These are phyloP conservation scores for Brachionus calyciflorus DNA, from an alignment of 1,140 invertebrate species.

Conservation along the genomic window DNA sequence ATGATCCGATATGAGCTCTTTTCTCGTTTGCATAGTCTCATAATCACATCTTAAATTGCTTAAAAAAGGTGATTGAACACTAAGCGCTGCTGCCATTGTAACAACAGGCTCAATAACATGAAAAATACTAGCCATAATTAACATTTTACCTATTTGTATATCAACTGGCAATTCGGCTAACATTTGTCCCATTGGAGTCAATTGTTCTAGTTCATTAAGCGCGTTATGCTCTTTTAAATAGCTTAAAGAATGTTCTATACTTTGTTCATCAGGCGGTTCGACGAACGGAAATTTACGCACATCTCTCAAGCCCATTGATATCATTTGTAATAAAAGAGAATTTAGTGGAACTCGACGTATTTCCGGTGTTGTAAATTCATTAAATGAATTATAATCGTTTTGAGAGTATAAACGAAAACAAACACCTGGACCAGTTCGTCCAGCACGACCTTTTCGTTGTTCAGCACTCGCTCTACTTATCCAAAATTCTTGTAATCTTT, in stretches of 20 bases:
- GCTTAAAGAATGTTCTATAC: conserved; percentile 79
- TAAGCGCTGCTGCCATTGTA: conserved; percentile 83
- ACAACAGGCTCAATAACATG: conserved; percentile 77
- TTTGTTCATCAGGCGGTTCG: conserved; percentile 75
- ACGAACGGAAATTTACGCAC: conserved; percentile 90
- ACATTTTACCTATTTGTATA: conserved; percentile 89
- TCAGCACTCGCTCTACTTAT: conserved; percentile 94
- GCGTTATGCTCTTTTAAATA: conserved; percentile 81
- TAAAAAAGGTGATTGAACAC: conserved; percentile 87
- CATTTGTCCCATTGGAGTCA: conserved; percentile 85
- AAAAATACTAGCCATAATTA: conserved; percentile 86
- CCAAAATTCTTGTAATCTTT: conserved; percentile 84
- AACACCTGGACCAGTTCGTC: conserved; percentile 60
- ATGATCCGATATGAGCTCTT: conserved; percentile 81
- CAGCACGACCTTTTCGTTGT: conserved; percentile 90
- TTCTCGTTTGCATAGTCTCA: conserved; percentile 75
- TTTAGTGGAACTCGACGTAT: conserved; percentile 87
- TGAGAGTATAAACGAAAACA: conserved; percentile 80
- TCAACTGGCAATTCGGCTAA: conserved; percentile 87
- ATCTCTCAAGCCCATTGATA: conserved; percentile 86
- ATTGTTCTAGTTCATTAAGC: conserved; percentile 73
- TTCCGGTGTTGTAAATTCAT: conserved; percentile 80
- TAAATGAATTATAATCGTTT: conserved; percentile 75
- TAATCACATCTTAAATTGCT: conserved; percentile 78
- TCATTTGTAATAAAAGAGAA: conserved; percentile 86